phyloP scores from a whole-genome alignment of 2,113 vertebrate genomes.

The Chitala chitala region DNA sequence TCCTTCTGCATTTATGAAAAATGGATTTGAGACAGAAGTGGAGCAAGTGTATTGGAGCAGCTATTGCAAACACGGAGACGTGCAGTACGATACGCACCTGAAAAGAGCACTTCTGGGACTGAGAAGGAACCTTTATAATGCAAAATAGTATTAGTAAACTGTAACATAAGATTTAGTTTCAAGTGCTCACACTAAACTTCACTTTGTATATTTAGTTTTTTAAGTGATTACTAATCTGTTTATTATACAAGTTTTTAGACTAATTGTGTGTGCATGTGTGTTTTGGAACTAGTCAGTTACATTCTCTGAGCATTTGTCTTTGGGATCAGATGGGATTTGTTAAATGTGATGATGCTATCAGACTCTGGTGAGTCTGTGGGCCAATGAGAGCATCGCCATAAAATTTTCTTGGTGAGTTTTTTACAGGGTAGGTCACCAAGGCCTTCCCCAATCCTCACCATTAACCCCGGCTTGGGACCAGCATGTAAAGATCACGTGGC shows the following conservation, averaged over 20 bases:
- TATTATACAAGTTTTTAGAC: background rate
- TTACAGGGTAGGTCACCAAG: too few species aligned
- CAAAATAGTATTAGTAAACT: background rate
- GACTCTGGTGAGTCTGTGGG: too few species aligned
- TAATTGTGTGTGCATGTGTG: background rate
- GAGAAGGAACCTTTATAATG: background rate
- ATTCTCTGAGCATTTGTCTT: too few species aligned
- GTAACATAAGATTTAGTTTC: background rate
- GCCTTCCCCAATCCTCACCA: too few species aligned
- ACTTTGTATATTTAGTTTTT: background rate
- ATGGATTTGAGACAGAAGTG: conserved; percentile 9
- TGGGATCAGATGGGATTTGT: too few species aligned
- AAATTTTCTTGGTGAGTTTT: too few species aligned
- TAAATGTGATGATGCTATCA: too few species aligned
- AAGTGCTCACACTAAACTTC: background rate
- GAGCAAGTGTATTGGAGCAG: background rate
- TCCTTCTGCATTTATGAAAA: conserved; percentile 2
- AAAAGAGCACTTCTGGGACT: background rate
- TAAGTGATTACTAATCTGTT: background rate
- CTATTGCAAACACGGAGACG: background rate
- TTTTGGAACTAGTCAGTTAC: too few species aligned
- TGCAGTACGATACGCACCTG: background rate
- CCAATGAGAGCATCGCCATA: too few species aligned
- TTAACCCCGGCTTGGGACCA: too few species aligned
- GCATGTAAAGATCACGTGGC: too few species aligned